These are phyloP conservation scores for Chaenocephalus aceratus DNA, from an alignment of 2,113 vertebrate species.

Conservation along the genomic window DNA sequence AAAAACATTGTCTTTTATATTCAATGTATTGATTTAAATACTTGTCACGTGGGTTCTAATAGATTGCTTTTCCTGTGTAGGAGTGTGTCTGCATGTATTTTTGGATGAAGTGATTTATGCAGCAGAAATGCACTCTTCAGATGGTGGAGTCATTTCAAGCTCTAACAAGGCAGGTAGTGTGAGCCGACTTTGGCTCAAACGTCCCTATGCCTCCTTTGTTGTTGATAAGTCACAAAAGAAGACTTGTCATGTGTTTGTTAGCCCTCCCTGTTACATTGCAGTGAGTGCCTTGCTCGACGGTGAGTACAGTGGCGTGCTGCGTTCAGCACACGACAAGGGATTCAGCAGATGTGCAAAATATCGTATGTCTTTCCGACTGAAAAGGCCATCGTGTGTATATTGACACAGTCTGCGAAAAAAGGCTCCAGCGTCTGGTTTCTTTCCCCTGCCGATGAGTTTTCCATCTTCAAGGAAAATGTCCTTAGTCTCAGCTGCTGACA, in stretches of 20 bases:
- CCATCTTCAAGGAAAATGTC: slow-evolving; percentile 70
- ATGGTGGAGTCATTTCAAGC: neutral
- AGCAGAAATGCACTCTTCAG: slow-evolving; percentile 15
- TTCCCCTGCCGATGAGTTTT: slow-evolving; percentile 70
- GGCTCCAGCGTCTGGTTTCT: slow-evolving; percentile 65
- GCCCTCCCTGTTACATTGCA: slow-evolving; percentile 43
- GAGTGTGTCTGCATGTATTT: slow-evolving; percentile 7
- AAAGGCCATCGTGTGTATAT: slow-evolving; percentile 73
- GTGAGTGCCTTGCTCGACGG: slow-evolving; percentile 10
- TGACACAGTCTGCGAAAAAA: slow-evolving; percentile 76
- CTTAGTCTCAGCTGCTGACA: slow-evolving; percentile 70
- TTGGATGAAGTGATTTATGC: slow-evolving; percentile 3
- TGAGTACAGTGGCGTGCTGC: slow-evolving; percentile 27
- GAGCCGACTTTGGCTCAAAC: neutral
- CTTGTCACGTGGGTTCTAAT: neutral
- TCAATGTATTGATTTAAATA: neutral
- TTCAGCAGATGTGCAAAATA: slow-evolving; percentile 82
- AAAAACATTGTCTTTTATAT: neutral
- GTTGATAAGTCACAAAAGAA: slow-evolving; percentile 14
- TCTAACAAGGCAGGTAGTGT: slow-evolving; percentile 11
- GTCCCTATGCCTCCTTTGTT: neutral
- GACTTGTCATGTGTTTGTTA: slow-evolving; percentile 23
- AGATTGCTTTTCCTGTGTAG: neutral
- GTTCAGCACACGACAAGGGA: slow-evolving; percentile 63
- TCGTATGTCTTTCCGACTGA: slow-evolving; percentile 76